These are phyloP conservation scores for Trichopria drosophilae DNA, from an alignment of 2,888 invertebrate species.

Conservation along the genomic window DNA sequence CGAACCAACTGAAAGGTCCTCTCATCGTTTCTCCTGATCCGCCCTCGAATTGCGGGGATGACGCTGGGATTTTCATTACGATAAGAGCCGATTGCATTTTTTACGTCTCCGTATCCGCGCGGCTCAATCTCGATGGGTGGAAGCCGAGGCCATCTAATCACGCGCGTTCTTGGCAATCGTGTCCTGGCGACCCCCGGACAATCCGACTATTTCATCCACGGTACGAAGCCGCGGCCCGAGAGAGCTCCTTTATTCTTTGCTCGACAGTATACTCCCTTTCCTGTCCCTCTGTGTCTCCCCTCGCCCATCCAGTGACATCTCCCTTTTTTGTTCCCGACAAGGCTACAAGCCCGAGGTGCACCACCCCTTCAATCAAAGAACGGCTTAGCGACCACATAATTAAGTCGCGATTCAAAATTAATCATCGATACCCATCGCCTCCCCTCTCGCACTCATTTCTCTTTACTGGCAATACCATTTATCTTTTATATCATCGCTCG, in stretches of 20 bases:
- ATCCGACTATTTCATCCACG: conserved; percentile 33
- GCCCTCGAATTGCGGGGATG: too few species aligned
- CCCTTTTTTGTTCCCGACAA: too few species aligned
- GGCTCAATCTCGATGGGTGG: conserved; percentile 51
- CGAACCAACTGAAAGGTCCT: too few species aligned
- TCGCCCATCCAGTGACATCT: conserved; percentile 22
- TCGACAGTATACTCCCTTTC: conserved; percentile 33
- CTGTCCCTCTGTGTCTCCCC: conserved; percentile 19
- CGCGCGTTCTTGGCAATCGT: conserved; percentile 51
- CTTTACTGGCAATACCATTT: too few species aligned
- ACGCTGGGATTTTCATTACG: conserved; percentile 56
- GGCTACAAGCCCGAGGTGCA: conserved; percentile 13
- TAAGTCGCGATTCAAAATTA: conserved; percentile 54
- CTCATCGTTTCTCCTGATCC: too few species aligned
- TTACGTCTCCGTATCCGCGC: conserved; percentile 48
- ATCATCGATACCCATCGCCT: conserved; percentile 48
- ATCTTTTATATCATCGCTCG: too few species aligned
- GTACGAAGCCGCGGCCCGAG: conserved; percentile 8
- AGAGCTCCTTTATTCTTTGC: conserved; percentile 25
- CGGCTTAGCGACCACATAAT: conserved; percentile 48
- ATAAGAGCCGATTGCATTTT: conserved; percentile 59
- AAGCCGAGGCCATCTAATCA: conserved; percentile 55
- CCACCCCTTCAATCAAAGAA: conserved; percentile 36
- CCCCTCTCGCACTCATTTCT: too few species aligned
- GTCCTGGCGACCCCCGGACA: conserved; percentile 40